Evolutionary conservation across 2,113 vertebrate species (phyloP), one percentile per base, ranked within the genome.

Genomic region (Microtus pennsylvanicus): DNA sequence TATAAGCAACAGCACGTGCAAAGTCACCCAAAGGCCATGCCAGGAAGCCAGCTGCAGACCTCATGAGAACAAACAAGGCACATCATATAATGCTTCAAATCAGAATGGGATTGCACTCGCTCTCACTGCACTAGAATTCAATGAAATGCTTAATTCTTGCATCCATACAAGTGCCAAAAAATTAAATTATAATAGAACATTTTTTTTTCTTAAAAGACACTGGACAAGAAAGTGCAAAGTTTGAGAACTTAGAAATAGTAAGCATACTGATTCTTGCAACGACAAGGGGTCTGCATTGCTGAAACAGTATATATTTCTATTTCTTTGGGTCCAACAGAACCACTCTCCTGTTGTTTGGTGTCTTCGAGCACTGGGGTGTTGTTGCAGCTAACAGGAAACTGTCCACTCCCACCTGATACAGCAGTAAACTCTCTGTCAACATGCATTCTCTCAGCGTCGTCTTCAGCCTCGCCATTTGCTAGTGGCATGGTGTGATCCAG

Each of bases 291-390:
- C 97, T 99, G 99, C 99, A 99, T 99, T 96, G 99, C 99, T 35
- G 99, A 99, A 98, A 99, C 99, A 91, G 99, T 99, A 98, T 99
- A 99, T 98, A 99, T 99, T 98, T 99, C 99, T 99, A 99, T 98
- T 98, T 99, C 99, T 99, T 98, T 99, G 94, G 99, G 98, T 96
- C 99, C 98, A 93, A 99, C 98, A 98, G 98, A 98, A 97, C 97
- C 97, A 98, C 96, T 98, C 98, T 99, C 98, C 98, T 98, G 98
- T 97, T 97, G 98, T 98, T 97, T 98, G 96, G 98, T 98, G 98
- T 99, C 99, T 99, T 99, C 98, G 96, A 98, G 95, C 98, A 98
- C 98, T 92, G 98, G 98, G 98, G 97, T 98, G 98, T 97, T 98
- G 99, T 98, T 99, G 98, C 98, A 98, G 99, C 98, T 99, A 99